Percentiles rank a stretch among this genome's conserved stretches.
These are phyloP conservation scores for Kryptolebias ocellatus DNA, from an alignment of 2,797 vertebrate genomes.

Conservation along the genomic window DNA sequence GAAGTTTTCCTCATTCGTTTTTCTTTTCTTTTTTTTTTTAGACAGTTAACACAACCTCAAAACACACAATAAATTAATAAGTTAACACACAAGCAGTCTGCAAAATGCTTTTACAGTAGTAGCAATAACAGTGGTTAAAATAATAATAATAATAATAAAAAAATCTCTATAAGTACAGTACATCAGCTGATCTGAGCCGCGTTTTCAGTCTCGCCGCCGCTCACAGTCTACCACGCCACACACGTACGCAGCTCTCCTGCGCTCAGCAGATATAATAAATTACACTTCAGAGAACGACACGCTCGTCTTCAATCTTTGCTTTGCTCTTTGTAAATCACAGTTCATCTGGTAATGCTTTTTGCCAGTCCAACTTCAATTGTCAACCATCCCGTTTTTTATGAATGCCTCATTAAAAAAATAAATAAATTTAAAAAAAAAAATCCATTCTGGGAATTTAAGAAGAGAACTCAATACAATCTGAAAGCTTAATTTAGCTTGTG, in stretches of 20 bases:
- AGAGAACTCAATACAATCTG: slow-evolving; percentile 35
- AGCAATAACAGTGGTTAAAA: slow-evolving; percentile 80
- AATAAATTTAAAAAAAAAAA: slow-evolving; percentile 19
- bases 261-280: slow-evolving; percentile 76
- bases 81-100: slow-evolving; percentile 94
- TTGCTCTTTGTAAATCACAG: slow-evolving; percentile 60
- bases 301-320: slow-evolving; percentile 65
- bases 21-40: slow-evolving; percentile 44
- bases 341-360: slow-evolving; percentile 54
- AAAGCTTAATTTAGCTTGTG: slow-evolving; percentile 55
- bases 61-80: slow-evolving; percentile 98
- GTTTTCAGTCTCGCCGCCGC: slow-evolving; percentile 62
- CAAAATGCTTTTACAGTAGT: slow-evolving; percentile 85
- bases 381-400: slow-evolving; percentile 47
- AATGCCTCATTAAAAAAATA: slow-evolving; percentile 42
- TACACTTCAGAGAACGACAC: slow-evolving; percentile 69
- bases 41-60: slow-evolving; percentile 77
- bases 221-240: slow-evolving; percentile 75
- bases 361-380: slow-evolving; percentile 60
- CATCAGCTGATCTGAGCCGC: slow-evolving; percentile 64
- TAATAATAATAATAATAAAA: slow-evolving; percentile 49
- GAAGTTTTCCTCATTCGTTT: slow-evolving; percentile 62
- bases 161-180: slow-evolving; percentile 73
- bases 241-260: slow-evolving; percentile 70
- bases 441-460: slow-evolving; percentile 33